Conservation (phyloP, 2,888 invertebrate species). For the Actias luna region DNA sequence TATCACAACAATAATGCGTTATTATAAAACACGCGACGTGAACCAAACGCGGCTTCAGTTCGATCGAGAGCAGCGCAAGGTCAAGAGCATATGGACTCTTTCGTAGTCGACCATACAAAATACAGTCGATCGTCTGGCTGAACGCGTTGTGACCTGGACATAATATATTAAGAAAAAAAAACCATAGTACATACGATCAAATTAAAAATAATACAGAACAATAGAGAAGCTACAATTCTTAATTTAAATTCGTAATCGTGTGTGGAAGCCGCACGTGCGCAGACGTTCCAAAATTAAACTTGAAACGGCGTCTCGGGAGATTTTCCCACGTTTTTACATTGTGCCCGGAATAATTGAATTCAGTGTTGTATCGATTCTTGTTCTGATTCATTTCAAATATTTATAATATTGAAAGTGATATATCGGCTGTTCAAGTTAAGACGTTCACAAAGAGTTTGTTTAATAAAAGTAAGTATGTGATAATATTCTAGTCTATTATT, state of each 20-base stretch:
- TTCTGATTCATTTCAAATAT: not conserved
- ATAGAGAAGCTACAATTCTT: constrained; percentile 35
- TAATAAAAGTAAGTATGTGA: constrained; percentile 1
- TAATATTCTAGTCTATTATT: too few species aligned
- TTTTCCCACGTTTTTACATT: not conserved
- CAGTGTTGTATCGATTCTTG: not conserved
- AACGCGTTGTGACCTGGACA: constrained; percentile 58
- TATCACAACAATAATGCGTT: constrained; percentile 75
- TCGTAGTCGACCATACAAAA: constrained; percentile 35
- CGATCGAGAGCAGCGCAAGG: constrained; percentile 68
- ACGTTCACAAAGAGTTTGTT: not conserved
- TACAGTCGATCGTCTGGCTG: constrained; percentile 61
- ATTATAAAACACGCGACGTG: constrained; percentile 67
- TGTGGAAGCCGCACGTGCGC: constrained; percentile 23
- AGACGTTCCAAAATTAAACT: constrained; percentile 8
- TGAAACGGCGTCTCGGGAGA: not conserved
- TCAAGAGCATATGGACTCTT: constrained; percentile 72
- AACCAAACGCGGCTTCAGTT: constrained; percentile 73
- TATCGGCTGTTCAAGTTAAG: not conserved
- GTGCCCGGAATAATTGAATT: constrained; percentile 3
- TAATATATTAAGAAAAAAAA: constrained; percentile 33
- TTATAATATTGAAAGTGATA: not conserved
- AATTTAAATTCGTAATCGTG: constrained; percentile 51
- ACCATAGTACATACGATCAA: not conserved
- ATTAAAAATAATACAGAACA: constrained; percentile 11